phyloP scores from a whole-genome alignment of 2,113 vertebrate species.

The Caranx ignobilis region DNA sequence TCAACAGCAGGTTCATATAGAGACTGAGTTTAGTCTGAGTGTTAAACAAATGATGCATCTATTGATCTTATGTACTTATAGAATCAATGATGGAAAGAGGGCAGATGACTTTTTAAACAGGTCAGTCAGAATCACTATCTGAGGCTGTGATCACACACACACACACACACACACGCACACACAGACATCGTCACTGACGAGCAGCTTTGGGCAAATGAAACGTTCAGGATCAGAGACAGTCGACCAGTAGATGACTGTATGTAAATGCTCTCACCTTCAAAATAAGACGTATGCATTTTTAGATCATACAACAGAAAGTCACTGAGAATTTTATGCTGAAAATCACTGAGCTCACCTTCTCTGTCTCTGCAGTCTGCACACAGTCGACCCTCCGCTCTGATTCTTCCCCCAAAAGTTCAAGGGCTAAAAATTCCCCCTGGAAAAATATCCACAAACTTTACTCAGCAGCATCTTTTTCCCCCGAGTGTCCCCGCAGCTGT shows the following conservation, averaged over 20 bases:
- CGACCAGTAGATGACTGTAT: not conserved
- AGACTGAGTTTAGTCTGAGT: slow-evolving; percentile 28
- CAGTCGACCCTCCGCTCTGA: slow-evolving; percentile 12
- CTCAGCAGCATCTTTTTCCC: slow-evolving; percentile 59
- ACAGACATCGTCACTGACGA: not conserved
- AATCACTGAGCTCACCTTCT: slow-evolving; percentile 57
- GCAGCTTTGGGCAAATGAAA: not conserved
- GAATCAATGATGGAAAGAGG: slow-evolving; percentile 61
- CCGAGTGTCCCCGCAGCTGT: slow-evolving; percentile 2
- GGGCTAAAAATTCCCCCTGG: slow-evolving; percentile 38
- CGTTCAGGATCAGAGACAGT: not conserved
- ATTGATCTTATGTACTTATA: slow-evolving; percentile 57
- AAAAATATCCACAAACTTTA: slow-evolving; percentile 77
- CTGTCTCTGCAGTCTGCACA: slow-evolving; percentile 10
- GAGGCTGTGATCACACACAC: not conserved
- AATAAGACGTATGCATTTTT: not conserved
- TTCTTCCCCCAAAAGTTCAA: slow-evolving; percentile 43
- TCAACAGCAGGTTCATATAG: not conserved
- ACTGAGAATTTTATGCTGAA: not conserved
- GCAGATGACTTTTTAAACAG: slow-evolving; percentile 46
- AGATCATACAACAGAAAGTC: not conserved
- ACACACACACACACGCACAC: not conserved
- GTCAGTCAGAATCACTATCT: slow-evolving; percentile 33
- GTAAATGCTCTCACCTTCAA: not conserved
- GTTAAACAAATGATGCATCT: slow-evolving; percentile 42